phyloP scores from a whole-genome alignment of 2,797 vertebrate species.

The Mus minutoides region DNA sequence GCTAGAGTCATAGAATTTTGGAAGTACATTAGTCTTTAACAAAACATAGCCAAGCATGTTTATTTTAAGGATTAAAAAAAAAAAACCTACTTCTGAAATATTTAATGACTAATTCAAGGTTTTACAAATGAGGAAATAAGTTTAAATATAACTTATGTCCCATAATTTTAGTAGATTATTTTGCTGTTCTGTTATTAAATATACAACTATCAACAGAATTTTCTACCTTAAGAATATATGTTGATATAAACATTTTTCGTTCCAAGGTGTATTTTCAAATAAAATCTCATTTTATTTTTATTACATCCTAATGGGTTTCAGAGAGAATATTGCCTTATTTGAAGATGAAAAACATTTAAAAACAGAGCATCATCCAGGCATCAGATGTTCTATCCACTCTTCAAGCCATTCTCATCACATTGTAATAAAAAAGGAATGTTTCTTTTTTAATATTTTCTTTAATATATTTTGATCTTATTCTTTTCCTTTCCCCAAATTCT shows the following conservation, averaged over 20 bases:
- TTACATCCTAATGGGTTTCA: neutral
- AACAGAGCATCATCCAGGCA: neutral
- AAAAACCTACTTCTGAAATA: neutral
- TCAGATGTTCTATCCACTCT: neutral
- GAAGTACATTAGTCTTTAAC: conserved; percentile 5
- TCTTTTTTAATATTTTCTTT: neutral
- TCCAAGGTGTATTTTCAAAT: neutral
- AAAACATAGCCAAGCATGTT: neutral
- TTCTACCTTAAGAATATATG: conserved; percentile 23
- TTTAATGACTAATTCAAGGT: neutral
- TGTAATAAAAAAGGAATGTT: conserved; percentile 16
- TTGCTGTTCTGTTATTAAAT: neutral
- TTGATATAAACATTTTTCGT: neutral
- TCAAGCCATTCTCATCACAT: neutral
- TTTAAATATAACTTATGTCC: neutral
- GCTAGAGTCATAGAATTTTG: conserved; percentile 34
- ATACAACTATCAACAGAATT: neutral
- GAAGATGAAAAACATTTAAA: neutral
- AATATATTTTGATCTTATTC: neutral
- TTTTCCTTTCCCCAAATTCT: neutral
- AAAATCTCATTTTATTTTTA: conserved; percentile 27
- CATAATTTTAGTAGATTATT: neutral
- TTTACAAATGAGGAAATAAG: conserved; percentile 10
- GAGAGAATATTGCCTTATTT: neutral
- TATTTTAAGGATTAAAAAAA: neutral